Conservation (phyloP, 2,113 vertebrate genomes). For the Phrynosoma platyrhinos region DNA sequence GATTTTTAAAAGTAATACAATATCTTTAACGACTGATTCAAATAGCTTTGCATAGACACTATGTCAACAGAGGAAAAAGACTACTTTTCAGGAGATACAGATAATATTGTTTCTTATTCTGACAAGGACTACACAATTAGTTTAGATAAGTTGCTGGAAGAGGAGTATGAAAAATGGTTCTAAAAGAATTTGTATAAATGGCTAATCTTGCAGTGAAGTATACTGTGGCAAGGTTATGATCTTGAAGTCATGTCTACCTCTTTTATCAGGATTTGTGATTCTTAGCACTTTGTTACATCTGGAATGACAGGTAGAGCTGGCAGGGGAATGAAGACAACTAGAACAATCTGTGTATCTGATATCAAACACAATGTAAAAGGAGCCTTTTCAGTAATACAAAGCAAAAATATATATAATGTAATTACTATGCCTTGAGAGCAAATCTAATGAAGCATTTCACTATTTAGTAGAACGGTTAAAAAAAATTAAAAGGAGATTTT, state of each 20-base stretch:
- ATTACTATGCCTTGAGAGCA: constrained; percentile 9
- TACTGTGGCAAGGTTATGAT: constrained; percentile 35
- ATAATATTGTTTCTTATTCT: not conserved
- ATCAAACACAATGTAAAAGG: constrained; percentile 9
- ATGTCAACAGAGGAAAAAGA: not conserved
- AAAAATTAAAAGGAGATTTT: not conserved
- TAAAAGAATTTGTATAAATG: constrained; percentile 45
- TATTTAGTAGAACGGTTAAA: not conserved
- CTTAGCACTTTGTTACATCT: constrained; percentile 37
- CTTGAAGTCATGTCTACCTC: constrained; percentile 38
- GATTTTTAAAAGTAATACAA: not conserved
- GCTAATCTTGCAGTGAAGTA: constrained; percentile 30
- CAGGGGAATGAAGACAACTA: constrained; percentile 27
- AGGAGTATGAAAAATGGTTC: constrained; percentile 28
- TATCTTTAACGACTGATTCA: not conserved
- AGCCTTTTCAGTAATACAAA: constrained; percentile 44
- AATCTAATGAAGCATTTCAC: constrained; percentile 28
- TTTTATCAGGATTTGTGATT: constrained; percentile 40
- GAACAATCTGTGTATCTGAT: constrained; percentile 22
- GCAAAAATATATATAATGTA: constrained; percentile 8
- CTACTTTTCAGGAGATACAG: constrained; percentile 17
- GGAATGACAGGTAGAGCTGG: constrained; percentile 18
- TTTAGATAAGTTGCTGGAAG: constrained; percentile 25
- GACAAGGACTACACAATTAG: not conserved
- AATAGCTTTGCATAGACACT: not conserved